These are phyloP conservation scores for Chrysolina haemoptera DNA, from an alignment of 2,888 invertebrate genomes.

Conservation along the genomic window DNA sequence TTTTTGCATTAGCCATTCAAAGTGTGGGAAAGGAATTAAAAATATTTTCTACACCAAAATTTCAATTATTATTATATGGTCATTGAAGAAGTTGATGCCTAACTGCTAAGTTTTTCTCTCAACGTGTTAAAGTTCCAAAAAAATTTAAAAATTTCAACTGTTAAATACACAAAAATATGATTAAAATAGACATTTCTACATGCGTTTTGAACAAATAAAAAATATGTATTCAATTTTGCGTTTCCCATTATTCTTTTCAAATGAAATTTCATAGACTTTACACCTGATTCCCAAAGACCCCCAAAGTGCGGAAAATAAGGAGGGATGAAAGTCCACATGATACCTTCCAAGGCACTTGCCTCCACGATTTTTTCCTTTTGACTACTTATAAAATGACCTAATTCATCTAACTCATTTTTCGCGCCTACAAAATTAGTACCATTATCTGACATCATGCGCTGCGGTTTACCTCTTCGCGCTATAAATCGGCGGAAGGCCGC, in stretches of 20 bases:
- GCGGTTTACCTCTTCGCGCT: conserved; percentile 31
- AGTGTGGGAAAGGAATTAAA: too few species aligned
- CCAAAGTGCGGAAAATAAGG: conserved; percentile 58
- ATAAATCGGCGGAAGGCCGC: conserved; percentile 34
- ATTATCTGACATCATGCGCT: conserved; percentile 33
- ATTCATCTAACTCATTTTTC: conserved; percentile 29
- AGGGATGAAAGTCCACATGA: conserved; percentile 59
- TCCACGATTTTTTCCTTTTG: conserved; percentile 5
- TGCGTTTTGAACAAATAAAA: too few species aligned
- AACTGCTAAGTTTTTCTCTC: too few species aligned
- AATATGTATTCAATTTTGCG: too few species aligned
- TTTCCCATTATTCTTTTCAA: neutral
- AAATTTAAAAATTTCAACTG: too few species aligned
- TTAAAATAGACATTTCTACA: too few species aligned
- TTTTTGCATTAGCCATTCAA: too few species aligned
- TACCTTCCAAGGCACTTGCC: conserved; percentile 40
- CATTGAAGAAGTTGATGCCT: too few species aligned
- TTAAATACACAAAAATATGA: too few species aligned
- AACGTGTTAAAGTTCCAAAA: too few species aligned
- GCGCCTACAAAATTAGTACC: conserved; percentile 41
- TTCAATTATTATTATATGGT: too few species aligned
- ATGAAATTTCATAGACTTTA: neutral
- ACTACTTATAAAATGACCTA: conserved; percentile 15
- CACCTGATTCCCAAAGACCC: conserved; percentile 31
- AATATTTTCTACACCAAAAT: too few species aligned